Evolutionary conservation across 2,888 invertebrate species (phyloP), one percentile per base, ranked within the genome.

Genomic region (Drosophila neotestacea): DNA sequence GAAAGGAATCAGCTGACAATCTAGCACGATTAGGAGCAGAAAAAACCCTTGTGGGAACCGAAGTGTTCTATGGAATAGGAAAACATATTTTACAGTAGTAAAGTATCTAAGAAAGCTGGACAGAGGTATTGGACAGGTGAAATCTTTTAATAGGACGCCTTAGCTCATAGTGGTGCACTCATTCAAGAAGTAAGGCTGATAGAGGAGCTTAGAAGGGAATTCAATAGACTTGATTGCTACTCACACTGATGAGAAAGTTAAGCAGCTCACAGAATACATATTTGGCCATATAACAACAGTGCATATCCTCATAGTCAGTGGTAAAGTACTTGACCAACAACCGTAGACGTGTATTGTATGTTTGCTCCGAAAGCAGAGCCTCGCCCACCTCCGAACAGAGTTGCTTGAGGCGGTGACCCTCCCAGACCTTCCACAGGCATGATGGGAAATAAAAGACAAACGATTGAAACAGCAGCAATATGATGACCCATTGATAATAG

Each of bases 221-320:
- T 2, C 22, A 22, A 22, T 22, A 2, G 22, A 2, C 1, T 22
- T 22, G 22, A 22, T 22, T 6, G 42, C 22, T 42, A 44, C 95
- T 94, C 92, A 96, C 95, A 92, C 95, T 95, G 93, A 96, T 96
- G 39, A 94, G 39, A 82, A 96, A 95, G 92, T 97, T 97, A 70
- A 96, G 93, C 13, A 95, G 74, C 92, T 97, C 97, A 86, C 96
- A 96, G 81, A 95, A 92, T 42, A 95, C 94, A 90, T 95, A 96
- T 72, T 95, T 94, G 64, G 94, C 90, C 13, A 95, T 95, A 85
- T 96, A 96, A 86, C 90, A 90, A 44, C 84, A 85, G 70, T 92
- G 92, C 60, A 91, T 83, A 34, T 90, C 91, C 74, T 85, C 87
- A 38, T 91, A 90, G 34, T 92, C 88, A 6, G 87, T 85, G 32